These are phyloP conservation scores for Spialia ferax DNA, from an alignment of 2,888 invertebrate species.

Conservation along the genomic window DNA sequence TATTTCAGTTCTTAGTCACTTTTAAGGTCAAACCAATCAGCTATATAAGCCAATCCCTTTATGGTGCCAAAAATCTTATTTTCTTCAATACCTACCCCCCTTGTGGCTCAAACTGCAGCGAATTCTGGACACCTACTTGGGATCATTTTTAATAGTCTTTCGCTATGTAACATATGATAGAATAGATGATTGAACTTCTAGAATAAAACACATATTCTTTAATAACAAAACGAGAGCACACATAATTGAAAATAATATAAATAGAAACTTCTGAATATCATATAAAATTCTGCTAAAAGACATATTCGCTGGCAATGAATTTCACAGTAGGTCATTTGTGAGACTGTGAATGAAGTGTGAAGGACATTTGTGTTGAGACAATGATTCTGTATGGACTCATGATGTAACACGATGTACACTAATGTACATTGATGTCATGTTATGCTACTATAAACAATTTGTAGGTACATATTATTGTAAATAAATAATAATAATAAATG, in stretches of 20 bases:
- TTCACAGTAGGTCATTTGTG: constrained; percentile 48
- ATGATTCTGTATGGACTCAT: constrained; percentile 35
- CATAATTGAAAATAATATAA: too few relatives aligned
- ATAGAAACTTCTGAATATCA: too few relatives aligned
- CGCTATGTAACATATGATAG: too few relatives aligned
- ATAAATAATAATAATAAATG: too few relatives aligned
- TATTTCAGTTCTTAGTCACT: constrained; percentile 59
- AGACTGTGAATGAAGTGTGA: constrained; percentile 46
- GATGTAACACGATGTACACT: constrained; percentile 42
- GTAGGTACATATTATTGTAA: too few relatives aligned
- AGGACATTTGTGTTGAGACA: constrained; percentile 50
- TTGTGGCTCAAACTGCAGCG: not conserved
- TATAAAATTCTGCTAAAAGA: not conserved
- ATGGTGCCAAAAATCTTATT: constrained; percentile 15
- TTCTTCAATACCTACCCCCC: not conserved
- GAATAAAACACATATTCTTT: too few relatives aligned
- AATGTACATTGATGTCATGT: constrained; percentile 50
- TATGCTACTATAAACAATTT: constrained; percentile 39
- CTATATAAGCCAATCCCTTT: constrained; percentile 7
- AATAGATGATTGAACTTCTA: too few relatives aligned
- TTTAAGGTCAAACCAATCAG: constrained; percentile 43
- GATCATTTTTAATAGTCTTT: too few relatives aligned
- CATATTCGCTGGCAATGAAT: constrained; percentile 23
- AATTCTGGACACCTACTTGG: not conserved
- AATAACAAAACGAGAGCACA: too few relatives aligned